A percentile compares a stretch with the other conserved stretches of the same genome.
These are phyloP conservation scores for Anoplius nigerrimus DNA, from an alignment of 2,888 invertebrate species.

Conservation along the genomic window DNA sequence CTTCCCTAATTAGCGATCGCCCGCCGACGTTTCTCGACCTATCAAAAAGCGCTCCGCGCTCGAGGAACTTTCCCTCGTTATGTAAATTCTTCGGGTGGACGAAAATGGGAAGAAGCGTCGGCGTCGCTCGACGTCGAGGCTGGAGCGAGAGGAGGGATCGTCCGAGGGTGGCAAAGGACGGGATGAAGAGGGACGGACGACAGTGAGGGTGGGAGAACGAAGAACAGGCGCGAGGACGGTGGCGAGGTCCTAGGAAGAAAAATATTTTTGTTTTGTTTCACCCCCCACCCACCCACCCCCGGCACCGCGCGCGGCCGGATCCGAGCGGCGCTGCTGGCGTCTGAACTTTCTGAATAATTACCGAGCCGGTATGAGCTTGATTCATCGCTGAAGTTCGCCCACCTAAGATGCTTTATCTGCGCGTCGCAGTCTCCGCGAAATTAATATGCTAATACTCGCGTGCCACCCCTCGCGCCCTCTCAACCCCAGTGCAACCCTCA, in stretches of 20 bases:
- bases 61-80: conserved; percentile 33
- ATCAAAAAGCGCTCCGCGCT: conserved; percentile 30
- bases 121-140: conserved; percentile 6
- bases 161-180: conserved; percentile 2
- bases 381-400: conserved; percentile 73
- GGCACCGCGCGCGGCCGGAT: conserved; percentile 53
- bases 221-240: conserved; percentile 8
- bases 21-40: conserved; percentile 38
- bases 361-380: conserved; percentile 70
- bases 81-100: conserved; percentile 30
- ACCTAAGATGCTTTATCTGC: conserved; percentile 74
- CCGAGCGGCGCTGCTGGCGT: conserved; percentile 28
- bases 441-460: conserved; percentile 73
- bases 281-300: conserved; percentile 22
- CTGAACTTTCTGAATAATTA: conserved; percentile 73
- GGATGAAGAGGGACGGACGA: neutral
- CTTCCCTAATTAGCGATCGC: conserved; percentile 37
- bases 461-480: conserved; percentile 33
- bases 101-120: neutral
- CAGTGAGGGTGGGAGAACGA: conserved; percentile 6
- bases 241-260: conserved; percentile 61
- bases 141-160: conserved; percentile 11
- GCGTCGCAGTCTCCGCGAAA: conserved; percentile 72
- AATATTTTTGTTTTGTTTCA: conserved; percentile 68
- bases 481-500: conserved; percentile 33